Base-by-base conservation (phyloP, 2,797 vertebrate species). In the Gadopsis marmoratus region DNA sequence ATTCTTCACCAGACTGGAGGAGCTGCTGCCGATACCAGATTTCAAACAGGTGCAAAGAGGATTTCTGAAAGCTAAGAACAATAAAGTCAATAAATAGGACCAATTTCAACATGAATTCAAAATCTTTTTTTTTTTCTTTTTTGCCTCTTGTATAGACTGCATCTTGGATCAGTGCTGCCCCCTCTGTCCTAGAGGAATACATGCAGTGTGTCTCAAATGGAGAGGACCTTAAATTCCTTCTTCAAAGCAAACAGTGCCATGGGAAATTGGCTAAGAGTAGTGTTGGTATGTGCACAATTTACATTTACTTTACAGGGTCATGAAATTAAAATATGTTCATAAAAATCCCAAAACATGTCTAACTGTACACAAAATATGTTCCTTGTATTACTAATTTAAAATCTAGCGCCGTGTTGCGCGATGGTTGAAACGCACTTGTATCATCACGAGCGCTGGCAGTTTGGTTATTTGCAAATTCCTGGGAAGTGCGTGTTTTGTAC, bases 181-280 rank as follows among this genome's bases (percentile, higher is more conserved):
- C 94, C 17, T 91, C 94, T 33, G 93, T 94, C 7, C 56, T 95
- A 1, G 94, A 95, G 77, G 94, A 95, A 48, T 95, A 94, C 80
- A 93, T 95, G 92, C 94, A 95, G 83, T 94, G 93, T 72, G 93
- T 94, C 26, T 93, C 94, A 51, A 92, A 93, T 3, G 93, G 92
- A 75, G 94, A 94, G 0, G 94, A 95, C 81, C 88, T 95, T 11
- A 94, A 93, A 71, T 94, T 95, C 90, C 93, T 95, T 50, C 93
- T 95, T 64, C 94, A 94, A 79, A 95, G 90, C 86, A 95, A 95
- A 78, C 93, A 95, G 83, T 95, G 93, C 62, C 93, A 94, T 0
- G 93, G 93, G 26, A 95, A 94, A 62, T 47, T 95, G 74, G 91
- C 90, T 11, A 94, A 94, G 67, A 92, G 63, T 45, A 89, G 66